phyloP scores from a whole-genome alignment of 64 coral and sea anemone species.

The Stichodactyla helianthus region DNA sequence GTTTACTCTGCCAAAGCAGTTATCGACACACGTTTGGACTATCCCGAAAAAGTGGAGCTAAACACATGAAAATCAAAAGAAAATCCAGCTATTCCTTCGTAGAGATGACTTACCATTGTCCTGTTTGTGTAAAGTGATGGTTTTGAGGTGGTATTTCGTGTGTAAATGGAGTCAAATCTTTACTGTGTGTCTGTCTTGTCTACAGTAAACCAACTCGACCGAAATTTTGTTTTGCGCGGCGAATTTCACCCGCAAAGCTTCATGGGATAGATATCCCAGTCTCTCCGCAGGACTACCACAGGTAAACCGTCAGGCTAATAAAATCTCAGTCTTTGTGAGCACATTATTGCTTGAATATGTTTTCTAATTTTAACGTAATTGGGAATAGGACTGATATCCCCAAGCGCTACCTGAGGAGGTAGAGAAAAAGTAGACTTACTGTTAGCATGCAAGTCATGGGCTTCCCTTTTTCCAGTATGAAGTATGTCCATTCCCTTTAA shows the following conservation, averaged over 20 bases:
- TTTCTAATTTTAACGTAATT: too few relatives aligned
- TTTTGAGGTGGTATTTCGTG: neutral
- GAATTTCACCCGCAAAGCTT: constrained; percentile 5
- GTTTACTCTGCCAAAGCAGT: neutral
- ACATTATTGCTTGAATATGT: too few relatives aligned
- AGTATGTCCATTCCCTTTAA: too few relatives aligned
- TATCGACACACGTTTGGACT: constrained; percentile 6
- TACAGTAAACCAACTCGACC: neutral
- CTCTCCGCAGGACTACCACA: neutral
- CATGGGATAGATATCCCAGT: neutral
- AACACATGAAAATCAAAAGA: neutral
- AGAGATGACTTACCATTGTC: constrained; percentile 9
- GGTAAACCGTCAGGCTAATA: neutral
- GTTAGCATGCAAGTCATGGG: too few relatives aligned
- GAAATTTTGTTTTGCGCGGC: constrained; percentile 18
- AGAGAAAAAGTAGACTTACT: too few relatives aligned
- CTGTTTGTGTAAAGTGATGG: neutral
- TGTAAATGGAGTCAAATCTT: constrained; percentile 7
- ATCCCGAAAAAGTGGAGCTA: neutral
- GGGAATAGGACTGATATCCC: too few relatives aligned
- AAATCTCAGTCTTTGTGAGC: too few relatives aligned
- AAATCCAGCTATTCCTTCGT: neutral
- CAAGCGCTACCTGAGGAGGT: too few relatives aligned
- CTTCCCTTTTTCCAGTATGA: too few relatives aligned
- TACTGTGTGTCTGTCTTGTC: neutral